Evolutionary conservation across 2,797 vertebrate genomes (phyloP), one percentile per base, ranked within the genome.

Genomic region (Crenichthys baileyi): DNA sequence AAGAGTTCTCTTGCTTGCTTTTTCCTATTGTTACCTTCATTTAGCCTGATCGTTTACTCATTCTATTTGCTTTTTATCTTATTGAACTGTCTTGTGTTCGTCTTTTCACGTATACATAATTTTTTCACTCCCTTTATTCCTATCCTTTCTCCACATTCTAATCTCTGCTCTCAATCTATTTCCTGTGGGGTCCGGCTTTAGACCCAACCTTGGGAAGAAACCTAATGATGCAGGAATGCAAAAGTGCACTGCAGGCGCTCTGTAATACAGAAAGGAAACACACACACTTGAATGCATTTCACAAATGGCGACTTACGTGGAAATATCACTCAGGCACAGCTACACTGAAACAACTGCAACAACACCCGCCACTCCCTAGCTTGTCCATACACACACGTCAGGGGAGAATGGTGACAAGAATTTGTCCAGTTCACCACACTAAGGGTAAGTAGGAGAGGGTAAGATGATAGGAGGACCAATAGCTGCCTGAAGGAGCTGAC

Each of bases 381-480:
- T 73, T 73, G 72, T 75, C 72, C 1, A 11, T 72, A 22, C 9
- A 48, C 78, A 80, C 51, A 2, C 73, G 73, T 88, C 75, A 63
- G 79, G 70, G 67, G 85, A 78, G 78, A 84, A 74, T 55, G 78
- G 84, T 77, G 89, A 89, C 85, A 88, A 86, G 82, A 90, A 79
- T 7, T 15, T 80, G 84, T 79, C 79, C 77, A 75, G 75, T 71
- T 83, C 79, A 84, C 81, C 68, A 77, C 78, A 80, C 74, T 78
- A 73, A 88, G 83, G 87, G 70, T 80, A 76, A 87, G 61, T 63
- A 83, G 75, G 68, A 73, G 63, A 73, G 80, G 79, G 77, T 81
- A 85, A 83, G 82, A 87, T 73, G 89, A 93, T 91, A 90, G 89
- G 78, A 88, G 89, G 91, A 92, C 93, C 91, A 85, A 89, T 91